Base-by-base conservation (phyloP, 2,113 vertebrate genomes). In the Caloenas nicobarica region DNA sequence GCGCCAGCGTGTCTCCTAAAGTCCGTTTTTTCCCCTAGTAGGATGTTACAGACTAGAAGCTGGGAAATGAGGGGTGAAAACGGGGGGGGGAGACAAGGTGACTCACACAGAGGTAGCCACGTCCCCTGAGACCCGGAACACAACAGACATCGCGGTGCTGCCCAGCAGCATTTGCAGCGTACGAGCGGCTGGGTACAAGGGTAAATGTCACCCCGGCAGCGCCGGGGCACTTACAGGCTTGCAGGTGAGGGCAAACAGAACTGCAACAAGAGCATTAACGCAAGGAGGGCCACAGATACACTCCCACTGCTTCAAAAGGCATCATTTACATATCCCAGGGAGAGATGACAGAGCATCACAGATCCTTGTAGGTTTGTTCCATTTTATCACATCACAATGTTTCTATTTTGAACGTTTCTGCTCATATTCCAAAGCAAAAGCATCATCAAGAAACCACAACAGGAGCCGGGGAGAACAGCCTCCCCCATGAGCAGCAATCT, bases 401-500 rank as follows among this genome's bases (percentile, higher is more conserved):
- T 93, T 92, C 95, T 97, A 93, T 96, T 93, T 96, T 91, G 74
- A 95, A 85, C 82, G 69, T 40, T 95, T 95, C 85, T 94, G 93
- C 79, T 93, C 85, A 42, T 61, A 68, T 74, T 92, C 89, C 65
- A 89, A 87, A 87, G 89, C 88, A 89, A 85, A 93, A 91, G 73
- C 83, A 91, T 86, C 88, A 82, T 81, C 88, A 81, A 87, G 86
- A 90, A 95, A 65, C 86, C 64, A 71, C 88, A 72, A 42, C 6
- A 65, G 81, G 57, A 94, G 91, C 50, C 58, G 76, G 84, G 57
- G 57, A 94, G 86, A 86, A 50, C 38, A 82, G 93, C 69, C 84
- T 72, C 83, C 77, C 83, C 57, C 81, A 40, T 17, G 81, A 94
- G 81, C 73, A 81, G 70, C 91, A 93, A 85, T 65, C 86, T 89